Evolutionary conservation across 2,888 invertebrate species (phyloP).

Genomic region (Dione juno): DNA sequence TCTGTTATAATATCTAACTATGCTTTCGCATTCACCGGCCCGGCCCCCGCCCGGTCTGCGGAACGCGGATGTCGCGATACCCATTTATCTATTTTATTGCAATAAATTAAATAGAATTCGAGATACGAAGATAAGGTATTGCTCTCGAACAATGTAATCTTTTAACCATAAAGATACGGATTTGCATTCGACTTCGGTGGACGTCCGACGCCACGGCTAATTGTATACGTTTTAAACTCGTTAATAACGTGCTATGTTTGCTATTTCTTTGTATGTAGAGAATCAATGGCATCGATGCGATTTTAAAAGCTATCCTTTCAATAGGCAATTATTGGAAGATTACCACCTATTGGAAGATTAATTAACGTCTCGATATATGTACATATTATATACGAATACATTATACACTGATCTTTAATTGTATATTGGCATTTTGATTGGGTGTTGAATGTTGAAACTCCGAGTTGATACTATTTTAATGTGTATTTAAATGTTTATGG

Average conservation of each 20-base stretch:
- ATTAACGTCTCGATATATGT: constrained; percentile 19
- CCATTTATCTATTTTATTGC: constrained; percentile 80
- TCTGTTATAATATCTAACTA: constrained; percentile 64
- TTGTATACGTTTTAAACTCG: constrained; percentile 64
- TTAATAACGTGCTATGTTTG: constrained; percentile 72
- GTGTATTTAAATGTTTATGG: constrained; percentile 8
- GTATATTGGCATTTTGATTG: constrained; percentile 20
- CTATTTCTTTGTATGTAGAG: constrained; percentile 74
- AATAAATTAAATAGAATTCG: constrained; percentile 77
- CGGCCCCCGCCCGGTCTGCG: constrained; percentile 51
- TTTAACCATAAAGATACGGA: constrained; percentile 78
- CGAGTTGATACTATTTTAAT: constrained; percentile 12
- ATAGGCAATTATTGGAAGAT: constrained; percentile 70
- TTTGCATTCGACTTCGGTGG: constrained; percentile 79
- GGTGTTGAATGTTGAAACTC: constrained; percentile 10
- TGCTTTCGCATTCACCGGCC: constrained; percentile 52
- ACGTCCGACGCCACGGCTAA: constrained; percentile 63
- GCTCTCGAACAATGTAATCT: constrained; percentile 79
- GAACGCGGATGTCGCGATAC: constrained; percentile 76
- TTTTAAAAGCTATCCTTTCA: constrained; percentile 69
- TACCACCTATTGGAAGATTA: constrained; percentile 54
- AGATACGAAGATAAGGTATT: constrained; percentile 77
- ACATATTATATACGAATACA: background rate
- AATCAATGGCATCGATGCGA: constrained; percentile 66
- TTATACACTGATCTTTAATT: constrained; percentile 23